A percentile compares a stretch with the other conserved stretches of the same genome.
Conservation (phyloP, 2,797 vertebrate genomes). For the Alosa sapidissima region DNA sequence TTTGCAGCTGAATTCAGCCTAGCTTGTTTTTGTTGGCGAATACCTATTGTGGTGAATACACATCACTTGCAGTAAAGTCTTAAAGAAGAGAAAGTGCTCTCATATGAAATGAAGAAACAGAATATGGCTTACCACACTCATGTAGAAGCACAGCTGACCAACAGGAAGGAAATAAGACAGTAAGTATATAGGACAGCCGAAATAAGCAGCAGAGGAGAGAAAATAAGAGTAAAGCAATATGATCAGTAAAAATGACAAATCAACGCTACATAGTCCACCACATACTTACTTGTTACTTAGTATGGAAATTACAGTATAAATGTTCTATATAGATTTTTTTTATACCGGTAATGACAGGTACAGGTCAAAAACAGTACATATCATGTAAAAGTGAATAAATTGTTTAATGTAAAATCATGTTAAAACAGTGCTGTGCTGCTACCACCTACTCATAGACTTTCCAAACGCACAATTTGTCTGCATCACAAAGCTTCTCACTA, state of each 20-base stretch:
- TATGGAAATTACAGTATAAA: neutral
- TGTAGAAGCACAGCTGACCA: slow-evolving; percentile 74
- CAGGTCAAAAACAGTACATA: too few species aligned
- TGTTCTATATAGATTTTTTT: too few species aligned
- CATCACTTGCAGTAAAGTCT: too few species aligned
- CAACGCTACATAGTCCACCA: neutral
- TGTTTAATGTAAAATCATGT: too few species aligned
- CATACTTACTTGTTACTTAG: neutral
- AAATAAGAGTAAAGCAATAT: slow-evolving; percentile 31
- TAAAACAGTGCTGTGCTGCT: too few species aligned
- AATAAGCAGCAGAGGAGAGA: neutral
- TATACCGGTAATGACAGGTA: too few species aligned
- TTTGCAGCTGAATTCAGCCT: too few species aligned
- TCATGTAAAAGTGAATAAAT: too few species aligned
- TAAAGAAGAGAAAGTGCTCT: neutral
- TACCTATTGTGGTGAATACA: too few species aligned
- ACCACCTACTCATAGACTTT: neutral
- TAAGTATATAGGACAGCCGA: slow-evolving; percentile 28
- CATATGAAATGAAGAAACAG: slow-evolving; percentile 16
- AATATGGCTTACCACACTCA: slow-evolving; percentile 70
- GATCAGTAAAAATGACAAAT: slow-evolving; percentile 3
- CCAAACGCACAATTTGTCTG: neutral
- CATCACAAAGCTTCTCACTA: neutral
- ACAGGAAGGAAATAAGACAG: slow-evolving; percentile 38
- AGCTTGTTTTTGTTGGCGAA: too few species aligned